Conservation (phyloP, 2,888 invertebrate species). For the Dione vanillae region DNA sequence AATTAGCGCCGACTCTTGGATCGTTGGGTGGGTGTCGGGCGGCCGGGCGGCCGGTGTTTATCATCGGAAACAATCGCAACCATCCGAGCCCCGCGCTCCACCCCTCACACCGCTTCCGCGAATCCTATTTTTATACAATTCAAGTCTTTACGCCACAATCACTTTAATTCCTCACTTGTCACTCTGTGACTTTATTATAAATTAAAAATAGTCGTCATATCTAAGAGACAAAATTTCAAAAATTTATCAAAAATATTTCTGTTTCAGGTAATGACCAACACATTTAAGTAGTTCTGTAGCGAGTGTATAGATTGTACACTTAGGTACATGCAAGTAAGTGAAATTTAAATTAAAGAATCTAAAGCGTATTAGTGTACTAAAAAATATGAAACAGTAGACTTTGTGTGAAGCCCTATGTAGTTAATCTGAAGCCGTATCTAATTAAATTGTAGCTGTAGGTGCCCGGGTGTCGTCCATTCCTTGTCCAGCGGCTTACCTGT, state of each 20-base stretch:
- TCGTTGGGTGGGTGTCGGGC: constrained; percentile 68
- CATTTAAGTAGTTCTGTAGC: background rate
- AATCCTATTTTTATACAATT: constrained; percentile 82
- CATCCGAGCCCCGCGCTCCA: constrained; percentile 51
- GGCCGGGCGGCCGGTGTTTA: constrained; percentile 77
- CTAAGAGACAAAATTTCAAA: background rate
- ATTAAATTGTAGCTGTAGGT: constrained; percentile 79
- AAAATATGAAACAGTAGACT: constrained; percentile 78
- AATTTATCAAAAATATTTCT: constrained; percentile 57
- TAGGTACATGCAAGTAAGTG: constrained; percentile 2
- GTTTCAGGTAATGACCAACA: constrained; percentile 72
- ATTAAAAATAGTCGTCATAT: constrained; percentile 68
- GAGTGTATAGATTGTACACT: background rate
- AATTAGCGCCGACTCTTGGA: constrained; percentile 81
- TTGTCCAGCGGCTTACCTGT: constrained; percentile 60
- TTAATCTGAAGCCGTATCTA: constrained; percentile 84
- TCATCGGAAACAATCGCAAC: constrained; percentile 80
- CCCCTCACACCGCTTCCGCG: constrained; percentile 61
- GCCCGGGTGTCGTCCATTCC: constrained; percentile 68
- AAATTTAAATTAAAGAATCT: constrained; percentile 23
- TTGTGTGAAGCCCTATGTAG: constrained; percentile 76
- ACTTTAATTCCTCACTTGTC: constrained; percentile 82
- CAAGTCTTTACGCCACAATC: constrained; percentile 78
- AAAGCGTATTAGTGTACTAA: constrained; percentile 50
- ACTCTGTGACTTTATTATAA: constrained; percentile 75